Evolutionary conservation across 2,113 vertebrate species (phyloP), one percentile per base, ranked within the genome.

Genomic region (Callipepla squamata): DNA sequence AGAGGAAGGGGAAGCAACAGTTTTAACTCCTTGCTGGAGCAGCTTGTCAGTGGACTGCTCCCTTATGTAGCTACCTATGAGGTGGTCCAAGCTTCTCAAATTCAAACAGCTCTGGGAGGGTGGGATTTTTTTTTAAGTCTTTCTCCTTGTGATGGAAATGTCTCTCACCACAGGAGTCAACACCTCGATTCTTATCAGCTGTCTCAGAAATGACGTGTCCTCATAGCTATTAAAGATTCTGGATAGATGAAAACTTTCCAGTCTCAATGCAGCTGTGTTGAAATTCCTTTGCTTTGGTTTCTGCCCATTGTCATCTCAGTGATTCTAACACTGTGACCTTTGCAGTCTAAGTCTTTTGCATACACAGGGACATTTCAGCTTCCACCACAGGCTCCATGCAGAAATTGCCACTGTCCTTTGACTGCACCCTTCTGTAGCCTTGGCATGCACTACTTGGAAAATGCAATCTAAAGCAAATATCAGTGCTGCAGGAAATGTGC

Each of bases 1-100:
- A 93, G 90, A 88, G 68, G 77, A 88, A 87, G n/a, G 8, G 36
- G 72, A 95, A 95, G 63, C 18, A 28, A 59, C 32, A 40, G 70
- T 92, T 95, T 96, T 96, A 95, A 94, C 96, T 94, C 85, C 47
- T 88, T 75, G 23, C 47, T 63, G 21, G 72, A 85, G 50, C 34
- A 50, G 66, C 26, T 59, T 55, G 15, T 67, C 85, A 67, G 47
- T 19, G 13, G 51, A 77, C 90, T 93, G 80, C 51, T 96, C 47
- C 68, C 65, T 59, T 59, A 14, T 40, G 57, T 63, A 86, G 15
- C 68, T 63, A 16, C 34, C 32, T 84, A 63, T 59, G 14, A 86
- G 80, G 68, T 83, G 59, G 76, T 86, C 92, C 59, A 47, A 67
- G 14, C 40, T 50, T 50, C 45, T 48, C 13, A 53, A 45, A 16